Evolutionary conservation across 2,113 vertebrate species (phyloP).

Genomic region (Oncorhynchus kisutch): DNA sequence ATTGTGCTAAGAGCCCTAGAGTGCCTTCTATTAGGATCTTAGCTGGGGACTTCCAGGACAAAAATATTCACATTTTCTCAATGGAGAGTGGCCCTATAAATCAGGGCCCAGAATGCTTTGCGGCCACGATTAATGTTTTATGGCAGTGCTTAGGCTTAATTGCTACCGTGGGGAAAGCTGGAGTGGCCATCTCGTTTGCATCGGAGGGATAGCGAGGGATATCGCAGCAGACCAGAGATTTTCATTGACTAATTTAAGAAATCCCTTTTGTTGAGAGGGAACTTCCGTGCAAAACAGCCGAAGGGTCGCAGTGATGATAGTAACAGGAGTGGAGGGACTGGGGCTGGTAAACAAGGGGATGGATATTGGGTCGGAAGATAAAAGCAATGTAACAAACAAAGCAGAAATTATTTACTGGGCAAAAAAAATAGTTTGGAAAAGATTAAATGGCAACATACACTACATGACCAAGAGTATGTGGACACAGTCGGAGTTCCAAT

Average conservation of each 20-base stretch:
- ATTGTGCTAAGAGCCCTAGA: conserved; percentile 1
- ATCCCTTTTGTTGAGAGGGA: background rate
- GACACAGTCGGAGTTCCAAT: no score
- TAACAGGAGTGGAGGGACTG: background rate
- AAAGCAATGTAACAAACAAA: background rate
- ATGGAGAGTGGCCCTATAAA: conserved; percentile 37
- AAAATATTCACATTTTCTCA: conserved; percentile 48
- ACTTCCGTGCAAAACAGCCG: background rate
- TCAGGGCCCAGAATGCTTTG: conserved; percentile 21
- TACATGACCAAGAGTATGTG: no score
- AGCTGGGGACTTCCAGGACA: background rate
- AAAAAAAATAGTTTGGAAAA: background rate
- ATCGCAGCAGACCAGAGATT: background rate
- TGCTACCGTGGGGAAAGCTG: conserved; percentile 20
- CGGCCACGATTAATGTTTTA: conserved; percentile 35
- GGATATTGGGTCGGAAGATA: background rate
- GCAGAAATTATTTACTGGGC: background rate
- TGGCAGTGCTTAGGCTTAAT: conserved; percentile 40
- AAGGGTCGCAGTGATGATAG: background rate
- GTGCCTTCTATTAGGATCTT: conserved; percentile 20
- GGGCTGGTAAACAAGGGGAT: background rate
- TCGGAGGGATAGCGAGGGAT: background rate
- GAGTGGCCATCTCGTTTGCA: conserved; percentile 20
- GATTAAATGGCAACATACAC: no score
- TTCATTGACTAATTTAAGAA: background rate